Evolutionary conservation across 1,140 invertebrate genomes (phyloP), one percentile per base, ranked within the genome.

Genomic region (Hypothenemus hampei): DNA sequence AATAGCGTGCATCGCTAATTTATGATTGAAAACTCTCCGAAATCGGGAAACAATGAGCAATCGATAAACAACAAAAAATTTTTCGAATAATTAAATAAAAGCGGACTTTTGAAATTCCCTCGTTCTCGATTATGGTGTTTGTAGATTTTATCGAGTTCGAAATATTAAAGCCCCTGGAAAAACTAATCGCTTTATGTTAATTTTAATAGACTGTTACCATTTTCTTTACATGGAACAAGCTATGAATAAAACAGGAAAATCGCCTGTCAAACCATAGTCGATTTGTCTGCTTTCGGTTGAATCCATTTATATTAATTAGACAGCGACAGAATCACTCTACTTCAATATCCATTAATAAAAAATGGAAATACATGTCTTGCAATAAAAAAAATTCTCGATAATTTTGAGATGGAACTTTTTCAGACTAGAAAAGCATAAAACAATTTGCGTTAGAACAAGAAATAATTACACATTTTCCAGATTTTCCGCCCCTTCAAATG

Each of bases 131-230:
- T 49, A 11, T 37, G 29, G n/a, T 49, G 20, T 39, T 39, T 39
- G 36, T 37, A 46, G 41, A 46, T 46, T 13, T 39, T 54, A 46
- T 46, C 51, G 29, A 7, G 6, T 23, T 15, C 29, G 6, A 18
- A 43, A 18, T 22, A 10, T 13, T 37, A 29, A 33, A 39, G 10
- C 10, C 43, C 31, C 43, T 13, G 7, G 41, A 54, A 46, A 54
- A 54, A 54, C 51, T 54, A 54, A 54, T 54, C 51, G 51, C 20
- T 54, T 54, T 54, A 54, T 54, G 51, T 46, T 54, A 54, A 54
- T 54, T 54, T 54, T 54, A 54, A 54, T 54, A 54, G 51, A 35
- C 51, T 54, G 46, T 54, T 54, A 54, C 51, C 51, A 54, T 54
- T 54, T 54, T 54, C 51, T 54, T 54, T 36, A 46, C 40, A 44